Conservation (phyloP, 2,888 invertebrate species). For the Coleophora flavipennella region DNA sequence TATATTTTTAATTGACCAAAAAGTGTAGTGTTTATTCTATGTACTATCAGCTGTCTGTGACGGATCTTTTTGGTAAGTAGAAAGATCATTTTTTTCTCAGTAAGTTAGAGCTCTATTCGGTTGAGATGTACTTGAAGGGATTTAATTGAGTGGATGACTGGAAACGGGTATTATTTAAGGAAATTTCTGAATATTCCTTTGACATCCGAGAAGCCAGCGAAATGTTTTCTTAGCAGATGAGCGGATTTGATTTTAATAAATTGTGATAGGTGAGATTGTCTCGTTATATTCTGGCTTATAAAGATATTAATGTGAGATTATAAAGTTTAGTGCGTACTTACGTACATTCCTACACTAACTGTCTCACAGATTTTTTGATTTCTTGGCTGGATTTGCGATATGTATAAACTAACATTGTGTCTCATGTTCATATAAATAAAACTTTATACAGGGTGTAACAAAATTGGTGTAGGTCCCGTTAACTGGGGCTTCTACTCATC, state of each 20-base stretch:
- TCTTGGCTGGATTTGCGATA: no score
- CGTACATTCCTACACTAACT: no score
- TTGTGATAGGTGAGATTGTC: background rate
- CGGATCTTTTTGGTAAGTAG: constrained; percentile 6
- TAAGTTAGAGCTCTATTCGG: background rate
- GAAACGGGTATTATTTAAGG: background rate
- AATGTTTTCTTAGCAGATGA: background rate
- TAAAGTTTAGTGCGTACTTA: no score
- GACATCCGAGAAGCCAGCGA: no score
- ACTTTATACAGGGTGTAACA: no score
- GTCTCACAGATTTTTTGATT: no score
- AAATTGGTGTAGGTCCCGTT: no score
- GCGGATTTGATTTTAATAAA: background rate
- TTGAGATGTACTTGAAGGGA: background rate
- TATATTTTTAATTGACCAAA: background rate
- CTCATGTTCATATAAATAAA: no score
- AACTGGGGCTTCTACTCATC: no score
- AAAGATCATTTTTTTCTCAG: background rate
- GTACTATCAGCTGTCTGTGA: no score
- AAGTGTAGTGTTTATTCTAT: constrained; percentile 7
- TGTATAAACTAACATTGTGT: no score
- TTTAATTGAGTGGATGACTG: constrained; percentile 1
- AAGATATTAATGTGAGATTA: no score
- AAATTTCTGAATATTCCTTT: background rate
- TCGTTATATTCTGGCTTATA: background rate